phyloP scores from a whole-genome alignment of 2,888 invertebrate species.

The Tiliacea citrago region DNA sequence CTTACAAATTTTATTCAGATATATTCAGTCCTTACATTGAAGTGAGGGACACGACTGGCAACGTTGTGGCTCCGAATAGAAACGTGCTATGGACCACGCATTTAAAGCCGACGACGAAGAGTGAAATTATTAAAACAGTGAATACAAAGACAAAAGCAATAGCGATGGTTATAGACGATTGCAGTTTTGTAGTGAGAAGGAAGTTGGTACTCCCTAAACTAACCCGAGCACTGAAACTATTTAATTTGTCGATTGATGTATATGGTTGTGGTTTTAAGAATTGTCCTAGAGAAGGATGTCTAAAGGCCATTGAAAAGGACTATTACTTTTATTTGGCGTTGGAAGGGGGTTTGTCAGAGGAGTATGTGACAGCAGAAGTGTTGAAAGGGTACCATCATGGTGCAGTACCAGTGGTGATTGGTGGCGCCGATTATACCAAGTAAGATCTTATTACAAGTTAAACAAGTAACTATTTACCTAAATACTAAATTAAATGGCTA shows the following conservation, averaged over 20 bases:
- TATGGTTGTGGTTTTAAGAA: conserved; percentile 78
- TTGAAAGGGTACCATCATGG: conserved; percentile 88
- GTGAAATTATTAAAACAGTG: conserved; percentile 24
- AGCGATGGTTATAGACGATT: conserved; percentile 72
- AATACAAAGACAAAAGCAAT: conserved; percentile 69
- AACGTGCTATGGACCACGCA: conserved; percentile 71
- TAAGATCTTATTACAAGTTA: conserved; percentile 62
- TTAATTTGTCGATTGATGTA: conserved; percentile 84
- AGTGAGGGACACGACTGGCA: conserved; percentile 74
- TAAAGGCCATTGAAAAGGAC: conserved; percentile 70
- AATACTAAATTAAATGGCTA: background rate
- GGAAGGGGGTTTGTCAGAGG: conserved; percentile 76
- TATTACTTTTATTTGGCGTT: conserved; percentile 83
- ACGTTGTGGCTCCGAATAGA: conserved; percentile 74
- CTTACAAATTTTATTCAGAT: conserved; percentile 84
- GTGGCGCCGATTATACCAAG: conserved; percentile 91
- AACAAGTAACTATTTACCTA: background rate
- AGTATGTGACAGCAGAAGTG: conserved; percentile 83
- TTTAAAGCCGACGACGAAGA: conserved; percentile 7
- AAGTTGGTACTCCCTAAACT: conserved; percentile 76
- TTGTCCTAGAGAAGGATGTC: conserved; percentile 75
- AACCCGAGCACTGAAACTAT: conserved; percentile 77
- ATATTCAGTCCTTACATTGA: conserved; percentile 82
- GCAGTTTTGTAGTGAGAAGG: conserved; percentile 62
- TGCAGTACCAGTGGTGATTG: conserved; percentile 92